phyloP scores from a whole-genome alignment of 2,113 vertebrate species.

The Sturnira hondurensis region DNA sequence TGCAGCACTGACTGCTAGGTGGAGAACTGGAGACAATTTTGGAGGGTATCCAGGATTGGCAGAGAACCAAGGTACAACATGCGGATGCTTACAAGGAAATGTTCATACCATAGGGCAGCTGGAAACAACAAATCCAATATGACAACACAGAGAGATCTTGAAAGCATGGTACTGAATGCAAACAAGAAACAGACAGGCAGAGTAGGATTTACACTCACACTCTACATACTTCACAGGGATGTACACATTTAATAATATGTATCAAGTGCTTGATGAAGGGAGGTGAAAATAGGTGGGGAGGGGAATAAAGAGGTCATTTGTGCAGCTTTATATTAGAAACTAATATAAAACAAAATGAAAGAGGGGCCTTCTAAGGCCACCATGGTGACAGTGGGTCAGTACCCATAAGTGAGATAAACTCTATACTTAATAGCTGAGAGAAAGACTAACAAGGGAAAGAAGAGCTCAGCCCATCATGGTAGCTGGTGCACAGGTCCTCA shows the following conservation, averaged over 20 bases:
- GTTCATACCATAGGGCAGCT: too few species aligned
- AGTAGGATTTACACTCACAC: not conserved
- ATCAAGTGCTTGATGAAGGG: not conserved
- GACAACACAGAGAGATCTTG: not conserved
- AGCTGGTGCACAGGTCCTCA: not conserved
- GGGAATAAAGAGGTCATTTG: not conserved
- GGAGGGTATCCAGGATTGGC: not conserved
- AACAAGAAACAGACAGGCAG: not conserved
- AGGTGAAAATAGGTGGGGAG: not conserved
- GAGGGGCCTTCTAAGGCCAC: not conserved
- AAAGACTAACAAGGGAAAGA: not conserved
- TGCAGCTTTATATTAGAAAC: not conserved
- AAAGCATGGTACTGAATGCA: not conserved
- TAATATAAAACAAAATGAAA: not conserved
- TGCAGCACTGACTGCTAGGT: not conserved
- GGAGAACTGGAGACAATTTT: not conserved
- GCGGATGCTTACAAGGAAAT: not conserved
- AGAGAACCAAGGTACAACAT: not conserved
- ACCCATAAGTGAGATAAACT: not conserved
- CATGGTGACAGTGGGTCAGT: not conserved
- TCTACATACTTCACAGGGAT: not conserved
- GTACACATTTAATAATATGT: not conserved
- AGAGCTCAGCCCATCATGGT: not conserved
- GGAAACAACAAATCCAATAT: not conserved
- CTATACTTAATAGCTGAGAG: not conserved